Base-by-base conservation (phyloP, 2,113 vertebrate species). In the Chaetodon trifascialis region DNA sequence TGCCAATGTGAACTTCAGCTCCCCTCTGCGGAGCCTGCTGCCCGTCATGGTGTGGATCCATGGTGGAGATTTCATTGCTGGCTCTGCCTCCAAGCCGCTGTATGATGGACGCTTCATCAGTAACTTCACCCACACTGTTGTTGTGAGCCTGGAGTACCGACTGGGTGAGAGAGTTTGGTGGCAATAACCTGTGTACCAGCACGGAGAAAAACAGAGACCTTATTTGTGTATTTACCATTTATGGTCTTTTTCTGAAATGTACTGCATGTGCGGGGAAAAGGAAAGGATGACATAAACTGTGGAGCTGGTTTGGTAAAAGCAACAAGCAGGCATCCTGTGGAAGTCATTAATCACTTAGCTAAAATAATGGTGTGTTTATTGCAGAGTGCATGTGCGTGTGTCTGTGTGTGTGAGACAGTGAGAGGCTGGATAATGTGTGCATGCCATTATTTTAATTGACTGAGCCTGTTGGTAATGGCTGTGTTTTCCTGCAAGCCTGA, bases 11-110 rank as follows among this genome's bases (percentile, higher is more conserved):
- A 80, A 94, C 84, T 86, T 95, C 44, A 85, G 80, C 17, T 38
- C 72, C 7, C 94, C 93, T 1, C 73, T 71, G 52, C 25, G 4
- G 19, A 83, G 34, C 36, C 79, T 76, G 0, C 74, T 96, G 52
- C 95, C 95, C 0, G 93, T 95, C 74, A 93, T 96, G 94, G 93
- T 95, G 69, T 96, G 95, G 95, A 94, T 96, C 84, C 95, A 96
- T 3, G 95, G 95, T 0, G 95, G 95, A 12, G 93, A 95, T 63
- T 96, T 96, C 67, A 93, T 95, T 0, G 95, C 92, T 0, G 95
- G 95, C 2, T 94, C 94, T 0, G 94, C 95, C 79, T 95, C 95
- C 62, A 95, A 95, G 69, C 94, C 94, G 0, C 83, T 96, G 77
- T 95, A 95, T 17, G 95, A 96, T 3, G 94, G 95, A 38, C 92